A percentile compares a stretch with the other conserved stretches of the same genome.
Conservation (phyloP, 2,797 vertebrate genomes). For the Helostoma temminkii region DNA sequence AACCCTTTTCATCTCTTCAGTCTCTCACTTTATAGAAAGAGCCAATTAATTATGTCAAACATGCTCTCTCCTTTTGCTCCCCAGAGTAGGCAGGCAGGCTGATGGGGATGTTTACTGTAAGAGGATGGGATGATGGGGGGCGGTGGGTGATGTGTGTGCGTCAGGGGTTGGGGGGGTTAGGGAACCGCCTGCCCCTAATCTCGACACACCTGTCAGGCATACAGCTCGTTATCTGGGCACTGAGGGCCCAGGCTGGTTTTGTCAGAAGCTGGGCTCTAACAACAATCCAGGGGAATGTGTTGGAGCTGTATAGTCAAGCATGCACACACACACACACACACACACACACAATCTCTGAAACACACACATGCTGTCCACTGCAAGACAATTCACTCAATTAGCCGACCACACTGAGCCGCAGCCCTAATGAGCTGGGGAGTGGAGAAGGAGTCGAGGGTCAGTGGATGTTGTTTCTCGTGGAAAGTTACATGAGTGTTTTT, state of each 20-base stretch:
- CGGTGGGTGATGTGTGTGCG: slow-evolving; percentile 70
- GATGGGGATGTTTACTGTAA: slow-evolving; percentile 93
- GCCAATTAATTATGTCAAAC: slow-evolving; percentile 98
- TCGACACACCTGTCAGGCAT: slow-evolving; percentile 91
- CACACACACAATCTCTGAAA: slow-evolving; percentile 31
- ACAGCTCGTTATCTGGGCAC: slow-evolving; percentile 90
- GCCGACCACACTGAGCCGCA: slow-evolving; percentile 74
- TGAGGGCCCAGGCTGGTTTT: slow-evolving; percentile 89
- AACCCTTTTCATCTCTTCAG: slow-evolving; percentile 95
- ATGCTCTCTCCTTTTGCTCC: slow-evolving; percentile 86
- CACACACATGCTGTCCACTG: slow-evolving; percentile 84
- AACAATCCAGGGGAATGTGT: slow-evolving; percentile 83
- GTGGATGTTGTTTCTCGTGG: slow-evolving; percentile 39
- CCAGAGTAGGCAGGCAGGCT: slow-evolving; percentile 84
- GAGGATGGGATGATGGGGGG: slow-evolving; percentile 71
- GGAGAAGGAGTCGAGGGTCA: slow-evolving; percentile 32
- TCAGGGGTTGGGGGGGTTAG: slow-evolving; percentile 13
- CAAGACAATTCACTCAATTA: slow-evolving; percentile 94
- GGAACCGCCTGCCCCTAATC: slow-evolving; percentile 83
- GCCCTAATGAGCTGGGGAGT: slow-evolving; percentile 60
- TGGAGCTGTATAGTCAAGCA: slow-evolving; percentile 13
- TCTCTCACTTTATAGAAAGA: slow-evolving; percentile 94
- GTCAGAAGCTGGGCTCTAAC: slow-evolving; percentile 88
- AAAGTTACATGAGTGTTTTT: slow-evolving; percentile 19
- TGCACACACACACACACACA: slow-evolving; percentile 14